Percentiles rank a stretch among this genome's conserved stretches.
Evolutionary conservation across 2,797 vertebrate species (phyloP).

Genomic region (Sylvilagus floridanus): DNA sequence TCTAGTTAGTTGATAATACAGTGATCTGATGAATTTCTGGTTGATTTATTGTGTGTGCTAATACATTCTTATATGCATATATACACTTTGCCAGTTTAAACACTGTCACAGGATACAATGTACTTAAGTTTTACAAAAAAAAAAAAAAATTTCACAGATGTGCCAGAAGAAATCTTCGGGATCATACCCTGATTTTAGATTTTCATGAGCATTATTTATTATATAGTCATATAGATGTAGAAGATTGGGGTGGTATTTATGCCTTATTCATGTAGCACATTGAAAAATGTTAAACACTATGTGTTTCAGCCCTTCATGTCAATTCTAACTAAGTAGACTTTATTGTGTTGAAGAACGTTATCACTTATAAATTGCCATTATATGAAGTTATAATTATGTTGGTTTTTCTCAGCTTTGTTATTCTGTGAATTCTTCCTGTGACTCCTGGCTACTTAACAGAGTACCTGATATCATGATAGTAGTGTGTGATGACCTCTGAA

Average conservation of each 20-base stretch:
- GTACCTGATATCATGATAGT: not conserved
- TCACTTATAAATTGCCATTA: conserved; percentile 3
- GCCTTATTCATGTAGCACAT: not conserved
- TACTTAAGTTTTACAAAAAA: not conserved
- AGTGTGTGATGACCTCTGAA: not conserved
- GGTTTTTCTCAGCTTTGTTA: conserved; percentile 36
- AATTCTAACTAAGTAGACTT: conserved; percentile 2
- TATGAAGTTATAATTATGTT: not conserved
- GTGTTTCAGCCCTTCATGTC: conserved; percentile 10
- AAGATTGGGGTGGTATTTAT: not conserved
- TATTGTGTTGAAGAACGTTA: not conserved
- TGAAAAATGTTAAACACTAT: not conserved
- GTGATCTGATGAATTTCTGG: not conserved
- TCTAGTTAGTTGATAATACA: not conserved
- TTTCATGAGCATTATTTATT: conserved; percentile 40
- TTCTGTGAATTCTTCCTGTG: not conserved
- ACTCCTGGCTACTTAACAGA: not conserved
- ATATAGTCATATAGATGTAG: not conserved
- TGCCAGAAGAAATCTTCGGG: not conserved
- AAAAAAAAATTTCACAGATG: not conserved
- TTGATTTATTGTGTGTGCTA: not conserved
- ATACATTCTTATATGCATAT: not conserved
- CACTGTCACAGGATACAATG: not conserved
- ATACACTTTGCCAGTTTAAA: not conserved
- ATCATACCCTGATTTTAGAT: not conserved